Percentiles rank a stretch among this genome's conserved stretches.
These are phyloP conservation scores for Danio kyathit DNA, from an alignment of 2,797 vertebrate species.

Conservation along the genomic window DNA sequence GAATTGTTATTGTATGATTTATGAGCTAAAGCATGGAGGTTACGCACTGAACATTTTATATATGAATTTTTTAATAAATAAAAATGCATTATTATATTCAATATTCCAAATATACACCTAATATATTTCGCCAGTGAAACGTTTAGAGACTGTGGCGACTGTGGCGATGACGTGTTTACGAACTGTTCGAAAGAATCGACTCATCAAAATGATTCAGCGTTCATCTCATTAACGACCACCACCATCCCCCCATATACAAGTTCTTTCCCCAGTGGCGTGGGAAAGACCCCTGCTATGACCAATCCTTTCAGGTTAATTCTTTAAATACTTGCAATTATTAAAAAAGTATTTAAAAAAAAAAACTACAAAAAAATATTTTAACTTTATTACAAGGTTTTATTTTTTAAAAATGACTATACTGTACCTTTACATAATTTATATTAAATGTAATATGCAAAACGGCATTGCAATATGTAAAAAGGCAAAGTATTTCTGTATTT, in stretches of 20 bases:
- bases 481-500: too few relatives aligned
- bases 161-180: background rate
- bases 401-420: too few relatives aligned
- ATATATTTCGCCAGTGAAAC: too few relatives aligned
- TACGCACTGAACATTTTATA: background rate
- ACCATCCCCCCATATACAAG: conserved; percentile 25
- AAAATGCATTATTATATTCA: background rate
- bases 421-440: too few relatives aligned
- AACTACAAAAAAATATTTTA: too few relatives aligned
- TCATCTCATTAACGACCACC: conserved; percentile 3
- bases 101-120: too few relatives aligned
- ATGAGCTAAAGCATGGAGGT: background rate
- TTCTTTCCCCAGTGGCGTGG: background rate
- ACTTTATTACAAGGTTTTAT: background rate
- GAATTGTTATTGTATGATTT: background rate
- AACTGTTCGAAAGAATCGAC: background rate
- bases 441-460: too few relatives aligned
- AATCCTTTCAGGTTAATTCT: background rate
- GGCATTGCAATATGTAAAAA: too few relatives aligned
- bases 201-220: background rate
- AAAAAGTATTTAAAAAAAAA: too few relatives aligned
- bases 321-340: background rate
- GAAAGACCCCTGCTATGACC: background rate
- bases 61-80: background rate
- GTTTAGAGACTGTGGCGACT: background rate